Evolutionary conservation across 2,797 vertebrate genomes (phyloP).

Genomic region (Macropodus opercularis): DNA sequence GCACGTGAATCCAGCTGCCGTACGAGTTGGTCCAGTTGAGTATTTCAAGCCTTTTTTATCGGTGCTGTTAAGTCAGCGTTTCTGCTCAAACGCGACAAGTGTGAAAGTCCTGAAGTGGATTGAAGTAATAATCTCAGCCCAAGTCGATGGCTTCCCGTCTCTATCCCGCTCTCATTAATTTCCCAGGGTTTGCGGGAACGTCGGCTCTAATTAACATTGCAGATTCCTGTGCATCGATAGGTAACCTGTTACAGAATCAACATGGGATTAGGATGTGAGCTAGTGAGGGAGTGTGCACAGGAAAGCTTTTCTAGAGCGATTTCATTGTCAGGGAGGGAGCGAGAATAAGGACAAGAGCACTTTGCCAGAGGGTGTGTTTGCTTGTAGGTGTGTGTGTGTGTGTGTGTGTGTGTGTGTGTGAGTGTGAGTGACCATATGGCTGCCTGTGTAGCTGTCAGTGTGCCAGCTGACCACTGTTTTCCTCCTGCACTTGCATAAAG

Average conservation of each 20-base stretch:
- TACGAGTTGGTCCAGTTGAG: constrained; percentile 54
- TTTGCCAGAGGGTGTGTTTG: constrained; percentile 21
- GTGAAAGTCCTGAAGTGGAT: constrained; percentile 56
- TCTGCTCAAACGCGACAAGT: constrained; percentile 65
- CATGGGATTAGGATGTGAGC: constrained; percentile 61
- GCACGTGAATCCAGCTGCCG: constrained; percentile 54
- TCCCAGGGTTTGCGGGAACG: constrained; percentile 71
- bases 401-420: not conserved
- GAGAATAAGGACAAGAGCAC: constrained; percentile 11
- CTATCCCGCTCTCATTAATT: constrained; percentile 62
- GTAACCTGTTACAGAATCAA: constrained; percentile 71
- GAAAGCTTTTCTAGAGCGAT: constrained; percentile 8
- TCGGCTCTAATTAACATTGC: constrained; percentile 72
- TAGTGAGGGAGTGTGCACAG: constrained; percentile 20
- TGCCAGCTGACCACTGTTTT: constrained; percentile 70
- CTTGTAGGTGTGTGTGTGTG: not conserved
- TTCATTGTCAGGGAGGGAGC: constrained; percentile 40
- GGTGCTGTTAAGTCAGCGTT: constrained; percentile 52
- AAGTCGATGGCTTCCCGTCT: constrained; percentile 57
- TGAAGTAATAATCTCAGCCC: constrained; percentile 56
- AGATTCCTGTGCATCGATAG: constrained; percentile 68
- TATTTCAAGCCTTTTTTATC: constrained; percentile 34
- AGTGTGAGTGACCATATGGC: constrained; percentile 72
- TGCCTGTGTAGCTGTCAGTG: constrained; percentile 65
- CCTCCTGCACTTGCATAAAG: constrained; percentile 54